These are phyloP conservation scores for Xestobium rufovillosum DNA, from an alignment of 2,888 invertebrate species.

Conservation along the genomic window DNA sequence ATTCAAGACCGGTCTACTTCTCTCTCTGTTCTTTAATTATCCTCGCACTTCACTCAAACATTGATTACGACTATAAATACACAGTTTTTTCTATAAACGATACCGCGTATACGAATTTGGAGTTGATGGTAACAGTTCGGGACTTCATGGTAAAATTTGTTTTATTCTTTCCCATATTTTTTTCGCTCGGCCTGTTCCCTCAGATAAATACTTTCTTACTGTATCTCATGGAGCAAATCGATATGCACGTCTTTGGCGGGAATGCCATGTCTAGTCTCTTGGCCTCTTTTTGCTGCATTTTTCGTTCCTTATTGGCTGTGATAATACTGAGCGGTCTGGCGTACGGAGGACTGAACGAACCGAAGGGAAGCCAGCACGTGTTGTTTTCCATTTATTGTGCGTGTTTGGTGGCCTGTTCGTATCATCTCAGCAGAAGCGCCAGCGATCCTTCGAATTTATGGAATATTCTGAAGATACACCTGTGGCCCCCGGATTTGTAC, in stretches of 20 bases:
- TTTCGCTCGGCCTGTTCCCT: conserved; percentile 92
- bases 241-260: conserved; percentile 84
- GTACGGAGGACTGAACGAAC: conserved; percentile 78
- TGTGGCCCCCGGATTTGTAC: conserved; percentile 71
- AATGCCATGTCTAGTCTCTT: conserved; percentile 78
- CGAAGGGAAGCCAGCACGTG: conserved; percentile 80
- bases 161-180: conserved; percentile 86
- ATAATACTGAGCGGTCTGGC: conserved; percentile 78
- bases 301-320: conserved; percentile 73
- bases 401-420: conserved; percentile 77
- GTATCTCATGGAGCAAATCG: conserved; percentile 94
- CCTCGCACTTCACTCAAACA: conserved; percentile 34
- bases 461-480: conserved; percentile 75
- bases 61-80: conserved; percentile 25
- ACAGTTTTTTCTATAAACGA: conserved; percentile 44
- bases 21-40: conserved; percentile 61
- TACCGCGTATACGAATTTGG: conserved; percentile 49
- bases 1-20: conserved; percentile 91
- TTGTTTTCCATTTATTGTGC: conserved; percentile 93
- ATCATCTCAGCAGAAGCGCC: conserved; percentile 86
- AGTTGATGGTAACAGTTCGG: conserved; percentile 58
- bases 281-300: conserved; percentile 75
- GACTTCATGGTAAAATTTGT: conserved; percentile 74
- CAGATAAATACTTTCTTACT: conserved; percentile 95
- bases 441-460: conserved; percentile 87